Evolutionary conservation across 2,888 invertebrate species (phyloP).

Genomic region (Tenthredo distinguenda): DNA sequence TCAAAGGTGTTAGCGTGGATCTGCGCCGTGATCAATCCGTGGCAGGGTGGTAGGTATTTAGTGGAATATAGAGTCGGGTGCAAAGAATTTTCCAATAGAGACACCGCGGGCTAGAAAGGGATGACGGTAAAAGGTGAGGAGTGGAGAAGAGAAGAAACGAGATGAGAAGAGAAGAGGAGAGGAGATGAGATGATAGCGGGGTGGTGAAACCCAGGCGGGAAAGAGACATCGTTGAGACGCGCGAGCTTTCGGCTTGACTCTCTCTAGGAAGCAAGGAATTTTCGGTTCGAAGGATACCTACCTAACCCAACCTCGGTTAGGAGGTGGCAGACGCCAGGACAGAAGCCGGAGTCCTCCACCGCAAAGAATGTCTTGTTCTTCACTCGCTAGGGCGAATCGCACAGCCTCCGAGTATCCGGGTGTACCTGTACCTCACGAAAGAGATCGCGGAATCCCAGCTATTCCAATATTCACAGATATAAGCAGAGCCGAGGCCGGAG

Average conservation of each 20-base stretch:
- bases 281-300: slow-evolving; percentile 54
- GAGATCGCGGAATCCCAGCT: slow-evolving; percentile 68
- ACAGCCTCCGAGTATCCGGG: slow-evolving; percentile 62
- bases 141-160: neutral
- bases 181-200: neutral
- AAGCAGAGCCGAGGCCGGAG: slow-evolving; percentile 55
- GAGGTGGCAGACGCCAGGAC: slow-evolving; percentile 47
- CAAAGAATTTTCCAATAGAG: slow-evolving; percentile 49
- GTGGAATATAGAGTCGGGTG: slow-evolving; percentile 25
- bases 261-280: slow-evolving; percentile 64
- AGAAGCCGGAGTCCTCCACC: slow-evolving; percentile 54
- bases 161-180: neutral
- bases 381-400: slow-evolving; percentile 58
- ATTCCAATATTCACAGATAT: slow-evolving; percentile 74
- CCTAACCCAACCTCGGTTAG: slow-evolving; percentile 34
- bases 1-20: neutral
- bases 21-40: slow-evolving; percentile 34
- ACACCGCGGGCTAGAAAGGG: slow-evolving; percentile 8
- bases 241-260: slow-evolving; percentile 26
- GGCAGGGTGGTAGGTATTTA: slow-evolving; percentile 13
- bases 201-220: neutral
- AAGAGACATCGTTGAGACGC: slow-evolving; percentile 40
- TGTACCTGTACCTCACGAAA: slow-evolving; percentile 54
- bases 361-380: slow-evolving; percentile 71
- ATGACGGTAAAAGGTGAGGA: neutral